Evolutionary conservation across 1,140 invertebrate species (phyloP), one percentile per base, ranked within the genome.

Genomic region (Trichonephila clavipes): DNA sequence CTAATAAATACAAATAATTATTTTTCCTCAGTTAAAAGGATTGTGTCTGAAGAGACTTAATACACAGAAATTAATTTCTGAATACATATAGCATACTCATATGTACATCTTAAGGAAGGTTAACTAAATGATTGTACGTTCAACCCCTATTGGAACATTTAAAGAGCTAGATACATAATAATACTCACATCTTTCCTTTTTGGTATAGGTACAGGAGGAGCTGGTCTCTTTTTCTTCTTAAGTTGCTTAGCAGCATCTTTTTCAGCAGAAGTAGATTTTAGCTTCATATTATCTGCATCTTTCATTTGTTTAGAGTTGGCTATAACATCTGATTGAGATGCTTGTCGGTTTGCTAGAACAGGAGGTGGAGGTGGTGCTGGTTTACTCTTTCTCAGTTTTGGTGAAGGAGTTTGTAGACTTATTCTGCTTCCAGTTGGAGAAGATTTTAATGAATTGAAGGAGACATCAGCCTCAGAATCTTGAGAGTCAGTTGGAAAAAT

Each of bases 151-250:
- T 51, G 7, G 34, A 40, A 40, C 5, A 51, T 51, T 51, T 51
- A 51, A 51, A 10, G 51, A 51, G 8, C 10, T 12, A 51, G 7
- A 51, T 51, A 51, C 0, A 51, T 51, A 10, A 12, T 51, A 51
- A 51, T 51, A 94, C 96, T 93, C 93, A 97, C 96, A 94, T 96
- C 97, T 94, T 97, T 96, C 72, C 97, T 96, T 94, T 97, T 97
- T 8, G 95, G 95, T 59, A 97, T 96, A 0, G 97, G 98, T n/a
- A 97, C 95, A 0, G 97, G 96, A 2, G 98, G 98, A 0, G 98
- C 98, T 10, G 97, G 98, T 0, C 97, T 97, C 95, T 98, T 98
- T 92, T 97, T 94, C 24, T 92, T 96, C 94, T 97, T 97, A 96
- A 97, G 97, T 64, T 69, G 72, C 59, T 69, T 69, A 8, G 51